Base-by-base conservation (phyloP, 1,140 invertebrate species). In the Tetramorium simillimum region DNA sequence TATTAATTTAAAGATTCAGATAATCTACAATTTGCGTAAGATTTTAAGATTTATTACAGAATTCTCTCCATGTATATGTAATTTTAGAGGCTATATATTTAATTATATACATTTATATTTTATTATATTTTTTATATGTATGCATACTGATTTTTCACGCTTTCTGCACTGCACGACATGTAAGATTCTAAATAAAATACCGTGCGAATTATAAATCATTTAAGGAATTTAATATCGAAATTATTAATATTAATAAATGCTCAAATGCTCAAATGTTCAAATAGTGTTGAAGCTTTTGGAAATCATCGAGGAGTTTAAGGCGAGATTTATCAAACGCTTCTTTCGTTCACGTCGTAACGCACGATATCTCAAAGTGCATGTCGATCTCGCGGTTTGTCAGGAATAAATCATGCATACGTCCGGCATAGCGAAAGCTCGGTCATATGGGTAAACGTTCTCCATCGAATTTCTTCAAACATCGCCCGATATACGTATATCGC, bases 351-450 rank as follows among this genome's bases (percentile, higher is more conserved):
- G 10, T 21, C 21, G 63, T 21, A 65, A 1, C n/a, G 10, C 21
- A 10, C 16, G 21, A 46, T 77, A 77, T 14, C 24, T 62, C 21
- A 77, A 24, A 18, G n/a, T 63, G 10, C 40, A 77, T 16, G 37
- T 77, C 10, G 75, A 77, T 63, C 37, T 73, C 28, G 51, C 51
- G 51, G 33, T 56, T 73, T 73, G 51, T 37, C 28, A 33, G 33
- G 10, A 73, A 73, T 75, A 85, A 87, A 85, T 85, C 70, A 87
- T 63, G 51, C 53, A n/a, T 77, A 76, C 24, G 46, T 43, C 21
- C 46, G 37, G 10, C 46, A 37, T 14, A n/a, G 14, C 37, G 16
- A 21, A 10, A 18, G 18, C 69, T 62, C 28, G 46, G 9, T n/a
- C 21, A 67, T 43, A 4, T 14, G 10, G 18, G 10, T 62, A 60